Conservation (phyloP, 2,797 vertebrate species). For the Molossus molossus region DNA sequence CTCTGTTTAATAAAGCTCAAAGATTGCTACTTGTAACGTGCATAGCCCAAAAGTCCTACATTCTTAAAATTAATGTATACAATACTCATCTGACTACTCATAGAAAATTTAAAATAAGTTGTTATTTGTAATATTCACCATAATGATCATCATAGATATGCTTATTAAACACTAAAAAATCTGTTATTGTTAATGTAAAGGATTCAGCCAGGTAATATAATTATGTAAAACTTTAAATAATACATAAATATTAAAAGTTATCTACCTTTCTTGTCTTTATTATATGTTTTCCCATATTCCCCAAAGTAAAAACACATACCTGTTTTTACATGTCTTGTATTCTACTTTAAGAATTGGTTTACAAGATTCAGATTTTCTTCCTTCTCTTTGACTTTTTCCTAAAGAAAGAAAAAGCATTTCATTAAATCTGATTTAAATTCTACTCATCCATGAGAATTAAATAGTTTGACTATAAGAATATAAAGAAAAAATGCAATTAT, state of each 20-base stretch:
- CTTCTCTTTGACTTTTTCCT: slow-evolving; percentile 98
- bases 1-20: slow-evolving; percentile 47
- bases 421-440: slow-evolving; percentile 77
- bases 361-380: slow-evolving; percentile 97
- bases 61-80: slow-evolving; percentile 52
- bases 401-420: slow-evolving; percentile 80
- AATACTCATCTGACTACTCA: slow-evolving; percentile 54
- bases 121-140: slow-evolving; percentile 55
- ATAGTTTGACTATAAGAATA: slow-evolving; percentile 19
- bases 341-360: slow-evolving; percentile 99
- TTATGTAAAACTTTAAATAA: slow-evolving; percentile 42
- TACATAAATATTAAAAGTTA: slow-evolving; percentile 21
- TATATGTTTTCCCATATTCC: background rate
- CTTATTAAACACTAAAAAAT: slow-evolving; percentile 20
- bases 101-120: slow-evolving; percentile 13
- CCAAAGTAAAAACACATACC: slow-evolving; percentile 88
- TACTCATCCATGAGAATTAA: slow-evolving; percentile 13
- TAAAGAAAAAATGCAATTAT: slow-evolving; percentile 45
- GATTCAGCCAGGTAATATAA: slow-evolving; percentile 34
- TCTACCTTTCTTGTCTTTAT: background rate
- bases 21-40: background rate
- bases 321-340: slow-evolving; percentile 97
- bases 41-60: background rate
- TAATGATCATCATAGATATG: background rate
- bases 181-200: background rate